Evolutionary conservation across 2,888 invertebrate genomes (phyloP), one percentile per base, ranked within the genome.

Genomic region (Frankliniella intonsa): DNA sequence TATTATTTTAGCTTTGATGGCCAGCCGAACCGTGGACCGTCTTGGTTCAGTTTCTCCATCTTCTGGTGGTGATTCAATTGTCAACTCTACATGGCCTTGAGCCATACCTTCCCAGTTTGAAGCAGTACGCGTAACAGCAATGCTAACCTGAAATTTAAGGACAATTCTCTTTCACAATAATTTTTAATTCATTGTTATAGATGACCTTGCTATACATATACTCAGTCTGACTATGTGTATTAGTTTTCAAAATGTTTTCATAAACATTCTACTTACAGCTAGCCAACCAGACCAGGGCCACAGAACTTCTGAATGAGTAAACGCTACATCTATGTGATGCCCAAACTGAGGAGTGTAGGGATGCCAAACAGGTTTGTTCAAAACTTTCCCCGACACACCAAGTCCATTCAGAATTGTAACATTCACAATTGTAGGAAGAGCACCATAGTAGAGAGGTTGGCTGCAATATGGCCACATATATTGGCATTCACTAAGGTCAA

Each of bases 381-480:
- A 88, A 38, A 98, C 92, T 85, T 91, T 91, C 7, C 97, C 97
- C 0, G 95, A 93, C 0, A 98, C 97, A 11, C 96, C 95, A 87
- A 98, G 92, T 3, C 97, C 97, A 89, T 98, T 98, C 82, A 97
- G 90, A 85, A 98, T 95, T 0, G 98, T 98, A 0, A 97, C 94
- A 89, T 98, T 99, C 7, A 96, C 93, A 84, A 98, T 95, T 38
- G 94, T 93, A 0, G 97, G 96, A 89, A 95, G 93, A 69, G 93
- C 94, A 83, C 94, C 94, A 87, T 94, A 92, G 89, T 97, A 98
- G 80, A 98, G 88, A 0, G 98, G 97, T 88, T 98, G 98, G 0
- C 97, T 96, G 88, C 97, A 98, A 86, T 98, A 98, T 0, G 98
- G 98, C 98, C 98, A 99, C 97, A 98, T 97, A 88, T 98, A 99